Conservation (phyloP, 2,888 invertebrate species). For the Noctua janthina region DNA sequence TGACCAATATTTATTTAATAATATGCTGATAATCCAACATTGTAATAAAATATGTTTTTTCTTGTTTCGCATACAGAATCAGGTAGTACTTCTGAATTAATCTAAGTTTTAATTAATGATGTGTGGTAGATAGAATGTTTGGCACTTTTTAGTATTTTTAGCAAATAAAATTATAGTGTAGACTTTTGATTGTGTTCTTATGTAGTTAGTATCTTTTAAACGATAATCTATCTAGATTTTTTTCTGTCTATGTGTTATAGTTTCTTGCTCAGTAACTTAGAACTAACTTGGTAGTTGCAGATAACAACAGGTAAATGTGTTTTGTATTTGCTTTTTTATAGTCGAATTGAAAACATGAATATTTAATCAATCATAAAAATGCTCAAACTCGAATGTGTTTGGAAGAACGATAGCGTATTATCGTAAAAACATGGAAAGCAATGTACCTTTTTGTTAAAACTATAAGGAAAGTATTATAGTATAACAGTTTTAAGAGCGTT, state of each 20-base stretch:
- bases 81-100: slow-evolving; percentile 51
- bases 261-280: not conserved
- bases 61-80: slow-evolving; percentile 58
- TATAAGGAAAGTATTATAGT: not conserved
- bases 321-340: slow-evolving; percentile 32
- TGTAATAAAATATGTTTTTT: slow-evolving; percentile 45
- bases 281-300: slow-evolving; percentile 17
- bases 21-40: slow-evolving; percentile 21
- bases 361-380: slow-evolving; percentile 36
- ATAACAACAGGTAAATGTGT: slow-evolving; percentile 46
- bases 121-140: slow-evolving; percentile 46
- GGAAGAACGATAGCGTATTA: slow-evolving; percentile 8
- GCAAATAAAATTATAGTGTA: too few relatives aligned
- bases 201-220: not conserved
- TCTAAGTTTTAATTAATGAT: slow-evolving; percentile 30
- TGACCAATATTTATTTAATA: slow-evolving; percentile 43
- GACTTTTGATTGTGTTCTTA: not conserved
- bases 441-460: not conserved
- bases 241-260: not conserved
- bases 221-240: not conserved
- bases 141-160: slow-evolving; percentile 9
- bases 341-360: slow-evolving; percentile 24
- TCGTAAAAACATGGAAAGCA: slow-evolving; percentile 1
- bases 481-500: too few relatives aligned
- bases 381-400: slow-evolving; percentile 18